Base-by-base conservation (phyloP, 1,140 invertebrate genomes). In the Metaphire vulgaris region DNA sequence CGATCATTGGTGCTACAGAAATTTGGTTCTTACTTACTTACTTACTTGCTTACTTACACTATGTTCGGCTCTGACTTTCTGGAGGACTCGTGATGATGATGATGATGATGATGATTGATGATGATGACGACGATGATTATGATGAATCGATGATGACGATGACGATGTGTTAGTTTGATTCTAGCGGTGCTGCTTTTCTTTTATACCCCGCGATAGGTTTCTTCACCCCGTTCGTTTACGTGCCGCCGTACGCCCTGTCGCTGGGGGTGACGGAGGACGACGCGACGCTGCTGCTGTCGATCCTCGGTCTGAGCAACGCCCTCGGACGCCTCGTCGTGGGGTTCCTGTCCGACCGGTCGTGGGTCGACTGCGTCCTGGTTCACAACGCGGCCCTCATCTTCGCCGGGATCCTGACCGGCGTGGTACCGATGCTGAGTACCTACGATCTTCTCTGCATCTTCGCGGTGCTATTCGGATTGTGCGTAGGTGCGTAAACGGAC, bases 181-280 rank as follows among this genome's bases (percentile, higher is more conserved):
- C 21, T 56, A 56, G 41, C 21, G 41, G 21, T 6, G 41, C 21
- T 56, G 6, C 41, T 56, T 56, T 56, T 56, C 6, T 56, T 21
- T 56, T 6, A 12, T 56, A 12, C 28, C 41, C 65, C 14, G 56
- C 21, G 79, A 21, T 80, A 85, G 83, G 95, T 75, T 97, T 98
- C 87, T 98, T 96, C 84, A 93, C 97, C 14, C 97, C 97, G 0
- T 98, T 96, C 83, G 90, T 93, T 85, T 98, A 93, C 80, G 86
- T 96, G 1, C 88, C 88, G 80, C 89, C 80, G 72, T 76, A 84
- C 34, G 84, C 86, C 41, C 74, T 78, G 21, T 78, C 79, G 33
- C 77, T 83, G 26, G 80, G 81, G 6, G 78, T 84, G 6, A 64
- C 69, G 6, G 56, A 85, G 28, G 82, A 86, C 0, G 83, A 87